These are phyloP conservation scores for Nixonia krombeini DNA, from an alignment of 1,140 invertebrate genomes.

Conservation along the genomic window DNA sequence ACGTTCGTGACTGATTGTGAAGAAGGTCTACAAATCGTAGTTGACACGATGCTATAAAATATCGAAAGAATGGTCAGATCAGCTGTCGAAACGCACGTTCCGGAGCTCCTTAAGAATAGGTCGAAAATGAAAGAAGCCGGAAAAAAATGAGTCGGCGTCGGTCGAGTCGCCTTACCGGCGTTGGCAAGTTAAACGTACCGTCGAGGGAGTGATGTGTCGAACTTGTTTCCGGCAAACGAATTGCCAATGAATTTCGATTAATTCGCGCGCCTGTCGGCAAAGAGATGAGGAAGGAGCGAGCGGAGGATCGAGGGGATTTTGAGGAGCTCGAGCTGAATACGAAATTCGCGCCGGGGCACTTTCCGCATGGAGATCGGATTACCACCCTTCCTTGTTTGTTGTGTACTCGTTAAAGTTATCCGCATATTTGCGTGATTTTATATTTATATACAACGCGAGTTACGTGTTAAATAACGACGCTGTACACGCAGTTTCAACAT, in stretches of 20 bases:
- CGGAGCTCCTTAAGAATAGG: neutral
- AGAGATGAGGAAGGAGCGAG: conserved; percentile 9
- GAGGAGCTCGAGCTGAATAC: conserved; percentile 37
- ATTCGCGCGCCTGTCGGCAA: conserved; percentile 33
- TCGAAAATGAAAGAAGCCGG: neutral
- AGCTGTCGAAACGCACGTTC: too few relatives aligned
- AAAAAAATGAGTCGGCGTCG: conserved; percentile 17
- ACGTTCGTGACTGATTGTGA: too few relatives aligned
- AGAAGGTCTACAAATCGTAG: too few relatives aligned
- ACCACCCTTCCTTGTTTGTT: conserved; percentile 28
- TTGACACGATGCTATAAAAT: too few relatives aligned
- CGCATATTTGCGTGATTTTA: conserved; percentile 42
- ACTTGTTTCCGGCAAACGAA: conserved; percentile 39
- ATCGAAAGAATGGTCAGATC: too few relatives aligned
- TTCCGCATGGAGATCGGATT: conserved; percentile 37
- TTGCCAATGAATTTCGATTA: conserved; percentile 47
- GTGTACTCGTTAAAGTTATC: conserved; percentile 21
- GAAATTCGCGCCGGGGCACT: conserved; percentile 22
- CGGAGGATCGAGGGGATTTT: neutral
- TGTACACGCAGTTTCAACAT: too few relatives aligned
- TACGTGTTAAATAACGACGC: too few relatives aligned
- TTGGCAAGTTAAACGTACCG: conserved; percentile 15
- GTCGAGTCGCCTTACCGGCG: too few relatives aligned
- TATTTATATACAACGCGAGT: conserved; percentile 15
- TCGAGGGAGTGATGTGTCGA: conserved; percentile 24